These are phyloP conservation scores for Lasiurus borealis DNA, from an alignment of 2,113 vertebrate genomes.

Conservation along the genomic window DNA sequence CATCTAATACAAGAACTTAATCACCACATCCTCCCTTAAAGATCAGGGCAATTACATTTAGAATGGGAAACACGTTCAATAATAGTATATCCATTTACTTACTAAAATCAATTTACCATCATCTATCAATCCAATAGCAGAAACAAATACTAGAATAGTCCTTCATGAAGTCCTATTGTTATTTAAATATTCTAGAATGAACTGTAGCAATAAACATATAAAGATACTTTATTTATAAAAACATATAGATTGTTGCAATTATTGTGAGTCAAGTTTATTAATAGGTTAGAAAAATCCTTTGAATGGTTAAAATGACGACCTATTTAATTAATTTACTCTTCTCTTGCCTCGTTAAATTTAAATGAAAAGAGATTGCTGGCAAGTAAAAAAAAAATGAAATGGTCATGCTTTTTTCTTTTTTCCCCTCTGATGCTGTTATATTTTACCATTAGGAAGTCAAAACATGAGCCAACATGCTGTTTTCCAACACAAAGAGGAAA, in stretches of 20 bases:
- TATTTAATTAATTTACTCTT: background rate
- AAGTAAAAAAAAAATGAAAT: constrained; percentile 10
- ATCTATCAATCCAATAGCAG: background rate
- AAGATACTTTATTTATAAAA: background rate
- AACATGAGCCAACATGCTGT: background rate
- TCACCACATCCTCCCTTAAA: background rate
- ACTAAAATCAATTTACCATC: background rate
- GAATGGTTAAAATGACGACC: background rate
- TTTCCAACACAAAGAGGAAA: background rate
- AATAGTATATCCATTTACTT: background rate
- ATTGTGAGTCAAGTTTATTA: background rate
- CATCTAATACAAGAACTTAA: background rate
- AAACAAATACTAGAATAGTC: background rate
- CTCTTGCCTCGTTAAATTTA: constrained; percentile 7
- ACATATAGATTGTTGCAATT: background rate
- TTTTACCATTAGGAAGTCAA: background rate
- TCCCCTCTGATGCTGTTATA: background rate
- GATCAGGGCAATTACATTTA: background rate
- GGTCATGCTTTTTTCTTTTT: background rate
- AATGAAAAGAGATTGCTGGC: background rate
- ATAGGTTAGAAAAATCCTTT: background rate
- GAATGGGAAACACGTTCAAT: background rate
- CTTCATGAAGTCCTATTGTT: background rate
- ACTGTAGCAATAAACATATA: background rate
- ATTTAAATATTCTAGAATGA: background rate